Evolutionary conservation across 2,797 vertebrate genomes (phyloP).

Genomic region (Betta splendens): DNA sequence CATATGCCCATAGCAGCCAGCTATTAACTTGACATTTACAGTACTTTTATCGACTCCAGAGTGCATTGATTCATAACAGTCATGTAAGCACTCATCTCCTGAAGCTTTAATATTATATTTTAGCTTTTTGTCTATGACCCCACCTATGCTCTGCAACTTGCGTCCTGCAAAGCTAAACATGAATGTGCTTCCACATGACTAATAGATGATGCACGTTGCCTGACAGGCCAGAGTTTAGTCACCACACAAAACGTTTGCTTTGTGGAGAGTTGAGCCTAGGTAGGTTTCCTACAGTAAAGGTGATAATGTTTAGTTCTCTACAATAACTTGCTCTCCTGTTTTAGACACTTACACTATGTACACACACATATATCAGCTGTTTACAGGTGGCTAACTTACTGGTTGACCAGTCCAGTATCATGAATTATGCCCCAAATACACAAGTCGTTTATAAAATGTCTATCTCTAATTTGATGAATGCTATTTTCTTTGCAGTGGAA

Average conservation of each 20-base stretch:
- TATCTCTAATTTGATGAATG: slow-evolving; percentile 63
- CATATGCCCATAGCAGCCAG: slow-evolving; percentile 50
- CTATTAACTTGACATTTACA: slow-evolving; percentile 76
- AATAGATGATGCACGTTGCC: slow-evolving; percentile 72
- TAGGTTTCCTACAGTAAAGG: slow-evolving; percentile 40
- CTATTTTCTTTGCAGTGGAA: slow-evolving; percentile 67
- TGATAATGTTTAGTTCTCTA: no score
- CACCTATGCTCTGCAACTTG: slow-evolving; percentile 58
- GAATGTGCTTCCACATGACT: slow-evolving; percentile 79
- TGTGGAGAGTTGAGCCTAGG: no score
- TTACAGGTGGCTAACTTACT: no score
- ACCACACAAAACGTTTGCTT: no score
- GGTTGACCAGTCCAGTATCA: slow-evolving; percentile 1
- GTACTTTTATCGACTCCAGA: slow-evolving; percentile 75
- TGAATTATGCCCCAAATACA: slow-evolving; percentile 16
- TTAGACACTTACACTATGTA: no score
- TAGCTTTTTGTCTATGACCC: slow-evolving; percentile 71
- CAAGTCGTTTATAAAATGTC: slow-evolving; percentile 39
- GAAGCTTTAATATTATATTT: slow-evolving; percentile 75
- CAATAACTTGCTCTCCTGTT: no score
- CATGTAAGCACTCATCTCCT: slow-evolving; percentile 62
- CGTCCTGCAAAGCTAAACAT: slow-evolving; percentile 62
- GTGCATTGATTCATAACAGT: slow-evolving; percentile 79
- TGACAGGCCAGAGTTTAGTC: slow-evolving; percentile 63
- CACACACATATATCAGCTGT: no score